A percentile compares a stretch with the other conserved stretches of the same genome.
These are phyloP conservation scores for Siniperca obscura DNA, from an alignment of 2,797 vertebrate genomes.

Conservation along the genomic window DNA sequence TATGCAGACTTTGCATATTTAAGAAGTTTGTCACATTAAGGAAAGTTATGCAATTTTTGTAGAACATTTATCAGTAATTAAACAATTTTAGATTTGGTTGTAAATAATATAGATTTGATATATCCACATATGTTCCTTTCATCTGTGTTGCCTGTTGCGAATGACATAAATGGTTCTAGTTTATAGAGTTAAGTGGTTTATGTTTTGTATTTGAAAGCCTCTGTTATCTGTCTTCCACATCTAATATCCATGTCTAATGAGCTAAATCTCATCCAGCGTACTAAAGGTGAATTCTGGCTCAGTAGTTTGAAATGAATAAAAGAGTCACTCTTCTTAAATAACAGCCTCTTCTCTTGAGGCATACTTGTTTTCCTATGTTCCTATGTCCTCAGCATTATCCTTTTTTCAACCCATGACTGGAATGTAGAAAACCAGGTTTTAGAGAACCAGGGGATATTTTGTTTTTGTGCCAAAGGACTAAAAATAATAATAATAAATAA, in stretches of 20 bases:
- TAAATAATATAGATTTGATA: constrained; percentile 81
- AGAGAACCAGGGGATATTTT: constrained; percentile 14
- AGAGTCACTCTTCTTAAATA: background rate
- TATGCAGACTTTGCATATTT: constrained; percentile 60
- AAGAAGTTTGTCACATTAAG: constrained; percentile 36
- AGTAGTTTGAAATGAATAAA: constrained; percentile 11
- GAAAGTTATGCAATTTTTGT: constrained; percentile 79
- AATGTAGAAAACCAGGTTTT: constrained; percentile 38
- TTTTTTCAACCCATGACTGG: constrained; percentile 19
- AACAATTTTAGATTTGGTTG: constrained; percentile 76
- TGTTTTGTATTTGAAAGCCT: constrained; percentile 52
- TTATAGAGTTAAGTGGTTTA: constrained; percentile 40
- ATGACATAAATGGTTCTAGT: constrained; percentile 38
- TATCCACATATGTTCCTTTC: constrained; percentile 45
- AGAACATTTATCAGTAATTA: constrained; percentile 52
- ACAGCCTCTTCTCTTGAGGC: background rate
- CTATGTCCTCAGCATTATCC: background rate
- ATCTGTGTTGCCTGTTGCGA: constrained; percentile 52
- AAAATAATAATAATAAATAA: background rate
- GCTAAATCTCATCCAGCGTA: constrained; percentile 16
- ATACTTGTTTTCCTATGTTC: constrained; percentile 2
- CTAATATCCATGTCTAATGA: constrained; percentile 22
- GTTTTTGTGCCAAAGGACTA: constrained; percentile 49
- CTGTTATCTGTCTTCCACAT: constrained; percentile 36
- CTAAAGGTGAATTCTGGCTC: constrained; percentile 9